Base-by-base conservation (phyloP, 1,140 invertebrate genomes). In the Cydia fagiglandana region DNA sequence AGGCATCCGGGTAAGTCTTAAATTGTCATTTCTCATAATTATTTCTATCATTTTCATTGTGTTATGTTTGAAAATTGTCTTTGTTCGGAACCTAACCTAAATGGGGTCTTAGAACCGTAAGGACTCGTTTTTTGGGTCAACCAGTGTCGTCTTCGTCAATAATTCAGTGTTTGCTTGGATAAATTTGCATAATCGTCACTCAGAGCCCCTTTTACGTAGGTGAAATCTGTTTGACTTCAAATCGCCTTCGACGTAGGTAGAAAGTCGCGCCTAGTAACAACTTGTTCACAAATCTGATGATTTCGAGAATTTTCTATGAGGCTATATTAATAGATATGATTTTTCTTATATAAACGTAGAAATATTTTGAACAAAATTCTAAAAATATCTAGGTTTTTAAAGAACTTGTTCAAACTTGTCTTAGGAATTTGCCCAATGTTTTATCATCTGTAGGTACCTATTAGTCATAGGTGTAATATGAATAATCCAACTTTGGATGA, bases 1-100 rank as follows among this genome's bases (percentile, higher is more conserved):
- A 87, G 88, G 88, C 88, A 90, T 90, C 88, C 89, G 88, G 91
- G 89, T 92, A 80, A 90, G 89, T 87, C 20, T 70, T 70, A 70
- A 81, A 78, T 73, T 78, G 70, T 75, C 74, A 64, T 81, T 79
- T 79, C 75, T 28, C 20, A 73, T 74, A 38, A 76, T 73, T 73
- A 73, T 77, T 79, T 30, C 74, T 56, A 17, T 28, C 64, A 61
- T n/a, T 77, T 79, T 73, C 77, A 56, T 75, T 76, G 73, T 79
- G 75, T 76, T 79, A 34, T 78, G 75, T 79, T 66, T 66, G 68
- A 79, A 79, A 78, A 74, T 47, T 41, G 75, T 70, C 76, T 83
- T 80, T 81, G 70, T 76, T 80, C 24, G 17, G 30, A 75, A 81
- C 77, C 79, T 88, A 89, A 88, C 84, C 84, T 89, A 20, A 24